A percentile compares a stretch with the other conserved stretches of the same genome.
phyloP scores from a whole-genome alignment of 1,140 invertebrate genomes.

The Drosophila bifasciata region DNA sequence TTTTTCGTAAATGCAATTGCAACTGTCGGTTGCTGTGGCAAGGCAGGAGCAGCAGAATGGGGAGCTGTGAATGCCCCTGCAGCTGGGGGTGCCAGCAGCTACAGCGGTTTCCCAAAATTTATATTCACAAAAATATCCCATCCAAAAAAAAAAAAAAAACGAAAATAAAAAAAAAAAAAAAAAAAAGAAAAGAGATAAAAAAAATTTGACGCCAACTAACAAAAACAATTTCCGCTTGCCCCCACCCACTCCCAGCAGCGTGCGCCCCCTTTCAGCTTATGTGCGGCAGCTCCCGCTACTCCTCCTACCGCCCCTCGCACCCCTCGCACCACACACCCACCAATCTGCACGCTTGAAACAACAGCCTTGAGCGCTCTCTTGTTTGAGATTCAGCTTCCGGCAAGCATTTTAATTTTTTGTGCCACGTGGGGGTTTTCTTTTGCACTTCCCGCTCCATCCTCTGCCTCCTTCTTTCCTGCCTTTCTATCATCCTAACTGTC shows the following conservation, averaged over 20 bases:
- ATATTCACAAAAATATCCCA: conserved; percentile 33
- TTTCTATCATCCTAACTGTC: conserved; percentile 17
- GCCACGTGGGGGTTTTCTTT: conserved; percentile 67
- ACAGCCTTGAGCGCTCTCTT: conserved; percentile 73
- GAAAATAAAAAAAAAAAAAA: conserved; percentile 51
- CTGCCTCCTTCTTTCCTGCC: conserved; percentile 20
- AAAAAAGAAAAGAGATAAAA: conserved; percentile 21
- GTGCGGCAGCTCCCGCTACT: conserved; percentile 9
- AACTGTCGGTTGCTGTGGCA: conserved; percentile 1
- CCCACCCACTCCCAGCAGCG: background rate
- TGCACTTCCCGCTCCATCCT: conserved; percentile 29
- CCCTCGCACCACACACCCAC: background rate
- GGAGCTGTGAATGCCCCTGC: conserved; percentile 1
- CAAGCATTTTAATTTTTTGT: conserved; percentile 81
- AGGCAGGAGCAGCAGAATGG: too few species aligned
- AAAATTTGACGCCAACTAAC: conserved; percentile 74
- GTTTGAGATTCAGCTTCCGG: conserved; percentile 81
- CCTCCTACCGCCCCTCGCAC: background rate
- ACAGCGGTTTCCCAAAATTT: conserved; percentile 32
- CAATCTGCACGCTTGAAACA: conserved; percentile 49
- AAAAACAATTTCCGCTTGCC: conserved; percentile 60
- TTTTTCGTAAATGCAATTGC: conserved; percentile 50
- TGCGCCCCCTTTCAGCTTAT: conserved; percentile 29
- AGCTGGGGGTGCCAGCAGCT: too few species aligned
- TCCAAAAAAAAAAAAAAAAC: conserved; percentile 1